Base-by-base conservation (phyloP, 2,888 invertebrate species). In the Allophyes oxyacanthae region DNA sequence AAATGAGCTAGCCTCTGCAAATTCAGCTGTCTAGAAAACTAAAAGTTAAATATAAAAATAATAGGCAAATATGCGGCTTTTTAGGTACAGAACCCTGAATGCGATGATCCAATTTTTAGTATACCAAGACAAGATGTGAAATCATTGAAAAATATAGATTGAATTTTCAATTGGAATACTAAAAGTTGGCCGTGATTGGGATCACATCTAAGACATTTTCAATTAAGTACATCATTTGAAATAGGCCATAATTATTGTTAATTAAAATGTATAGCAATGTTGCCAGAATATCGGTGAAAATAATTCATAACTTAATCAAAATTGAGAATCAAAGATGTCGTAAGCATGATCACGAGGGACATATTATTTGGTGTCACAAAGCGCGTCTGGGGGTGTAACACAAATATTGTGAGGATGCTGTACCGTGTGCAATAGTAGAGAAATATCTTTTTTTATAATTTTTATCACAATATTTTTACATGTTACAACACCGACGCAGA, bases 301-400 rank as follows among this genome's bases (percentile, higher is more conserved):
- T 46, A 66, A 72, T 63, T 55, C 32, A 26, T 59, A 60, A 69
- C 64, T 37, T 33, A 58, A 57, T n/a, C n/a, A 37, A 37, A 72
- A 50, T 62, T 60, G 44, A 43, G 55, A 67, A 64, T 73, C 57
- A 53, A 67, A 71, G 60, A 68, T 64, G 63, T 78, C 62, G 75
- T 68, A 82, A 87, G 82, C 81, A 78, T 78, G 79, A 82, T 77
- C 78, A 78, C 79, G 73, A 81, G 77, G 75, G 78, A 75, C 77
- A 75, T 73, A 56, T n/a, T n/a, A n/a, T 66, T 63, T 70, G 62
- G 60, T 67, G 73, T 68, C 64, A 64, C 63, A 71, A 64, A 64
- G 78, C 76, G 71, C 77, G 69, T 66, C 72, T 51, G 69, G 66
- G 44, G 61, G 54, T 74, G 75, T 77, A 77, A 73, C 79, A 72